Base-by-base conservation (phyloP, 2,888 invertebrate genomes). In the Empis stercorea region DNA sequence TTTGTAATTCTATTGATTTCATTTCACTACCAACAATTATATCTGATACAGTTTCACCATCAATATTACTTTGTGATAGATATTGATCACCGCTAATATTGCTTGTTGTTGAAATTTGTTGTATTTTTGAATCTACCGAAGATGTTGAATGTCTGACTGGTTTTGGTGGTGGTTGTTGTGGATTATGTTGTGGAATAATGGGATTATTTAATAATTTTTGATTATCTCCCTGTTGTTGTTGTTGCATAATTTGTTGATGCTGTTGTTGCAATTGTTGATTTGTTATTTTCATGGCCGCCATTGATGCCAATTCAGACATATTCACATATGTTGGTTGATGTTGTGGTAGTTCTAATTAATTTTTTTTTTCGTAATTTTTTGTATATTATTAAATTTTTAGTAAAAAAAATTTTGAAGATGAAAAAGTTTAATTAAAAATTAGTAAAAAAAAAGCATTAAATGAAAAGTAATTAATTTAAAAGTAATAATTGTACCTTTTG, bases 261-360 rank as follows among this genome's bases (percentile, higher is more conserved):
- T 61, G 60, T 13, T 61, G 61, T 16, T 59, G 60, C 30, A 61
- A 59, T 43, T 64, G 65, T 64, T 77, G 62, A 72, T 57, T 76
- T 70, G 50, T 85, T 69, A 69, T 83, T 71, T 75, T 87, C 69
- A 73, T 76, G 11, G 87, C 87, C 39, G 88, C 88, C 72, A 88
- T 75, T 58, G 79, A 81, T 20, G 87, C 87, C 63, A 91, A 70
- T 66, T 92, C 91, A 54, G 87, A 87, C 88, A 89, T 88, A 66
- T 92, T 92, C 59, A 89, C 89, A 70, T 92, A 92, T 61, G 89
- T 78, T 20, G 91, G 91, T 69, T 84, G 82, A 39, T 59, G 60
- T 50, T 54, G 54, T 15, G 55, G 43, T 36, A 55, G 53, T 47
- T 58, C 58, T 54, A n/a, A n/a, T n/a, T n/a, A n/a, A n/a, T n/a